phyloP scores from a whole-genome alignment of 2,888 invertebrate species.

The Holacanthella duospinosa region DNA sequence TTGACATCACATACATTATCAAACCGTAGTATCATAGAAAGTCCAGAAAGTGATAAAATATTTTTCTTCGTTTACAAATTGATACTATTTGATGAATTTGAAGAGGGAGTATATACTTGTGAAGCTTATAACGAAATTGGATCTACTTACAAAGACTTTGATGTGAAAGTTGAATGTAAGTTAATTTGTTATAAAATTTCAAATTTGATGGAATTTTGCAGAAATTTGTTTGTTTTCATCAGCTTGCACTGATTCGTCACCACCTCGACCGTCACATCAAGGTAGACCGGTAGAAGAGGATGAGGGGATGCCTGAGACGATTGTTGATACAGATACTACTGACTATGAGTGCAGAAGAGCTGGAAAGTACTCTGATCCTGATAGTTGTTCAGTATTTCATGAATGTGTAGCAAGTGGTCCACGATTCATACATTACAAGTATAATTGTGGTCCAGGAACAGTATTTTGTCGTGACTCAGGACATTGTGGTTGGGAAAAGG shows the following conservation, averaged over 20 bases:
- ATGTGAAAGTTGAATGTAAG: background rate
- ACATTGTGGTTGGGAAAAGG: background rate
- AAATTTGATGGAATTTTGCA: too few species aligned
- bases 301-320: background rate
- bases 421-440: background rate
- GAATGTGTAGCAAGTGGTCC: background rate
- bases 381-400: conserved; percentile 4
- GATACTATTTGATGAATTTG: background rate
- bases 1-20: too few species aligned
- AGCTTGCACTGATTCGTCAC: background rate
- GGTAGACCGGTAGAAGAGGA: background rate
- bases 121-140: background rate
- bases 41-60: background rate
- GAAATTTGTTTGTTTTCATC: too few species aligned
- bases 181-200: too few species aligned
- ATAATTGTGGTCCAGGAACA: background rate
- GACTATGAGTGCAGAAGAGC: background rate
- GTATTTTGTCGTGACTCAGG: background rate
- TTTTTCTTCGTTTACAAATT: background rate
- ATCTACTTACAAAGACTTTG: background rate
- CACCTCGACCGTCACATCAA: background rate
- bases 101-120: background rate
- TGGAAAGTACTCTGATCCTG: background rate
- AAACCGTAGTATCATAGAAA: background rate
- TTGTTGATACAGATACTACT: background rate